These are phyloP conservation scores for Lamproptera curius DNA, from an alignment of 2,888 invertebrate genomes.

Conservation along the genomic window DNA sequence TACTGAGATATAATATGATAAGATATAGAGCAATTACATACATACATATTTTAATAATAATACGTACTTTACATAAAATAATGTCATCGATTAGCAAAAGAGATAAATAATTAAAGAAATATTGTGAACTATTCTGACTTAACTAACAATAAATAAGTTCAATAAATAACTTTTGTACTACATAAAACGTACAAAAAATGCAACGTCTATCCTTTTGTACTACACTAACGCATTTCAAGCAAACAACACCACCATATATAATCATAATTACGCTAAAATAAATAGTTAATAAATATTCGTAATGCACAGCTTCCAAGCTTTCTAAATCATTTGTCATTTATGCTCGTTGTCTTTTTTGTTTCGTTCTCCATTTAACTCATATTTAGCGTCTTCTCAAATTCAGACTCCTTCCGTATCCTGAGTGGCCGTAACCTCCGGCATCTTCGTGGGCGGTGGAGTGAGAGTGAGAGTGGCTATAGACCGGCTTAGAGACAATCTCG, in stretches of 20 bases:
- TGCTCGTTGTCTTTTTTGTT: neutral
- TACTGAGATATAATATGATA: neutral
- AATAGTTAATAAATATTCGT: neutral
- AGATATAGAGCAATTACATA: neutral
- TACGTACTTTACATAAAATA: neutral
- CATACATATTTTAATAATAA: neutral
- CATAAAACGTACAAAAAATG: conserved; percentile 13
- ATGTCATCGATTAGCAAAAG: conserved; percentile 3
- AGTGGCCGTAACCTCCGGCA: conserved; percentile 73
- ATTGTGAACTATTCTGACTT: conserved; percentile 17
- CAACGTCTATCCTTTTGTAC: conserved; percentile 10
- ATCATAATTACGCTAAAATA: neutral
- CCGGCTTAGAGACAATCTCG: conserved; percentile 90
- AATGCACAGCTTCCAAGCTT: conserved; percentile 1
- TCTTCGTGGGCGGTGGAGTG: conserved; percentile 80
- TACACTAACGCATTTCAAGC: neutral
- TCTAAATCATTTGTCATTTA: neutral
- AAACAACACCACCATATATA: neutral
- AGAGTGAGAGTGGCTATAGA: conserved; percentile 82
- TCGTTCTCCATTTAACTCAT: neutral
- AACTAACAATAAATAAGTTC: conserved; percentile 10
- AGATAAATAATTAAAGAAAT: neutral
- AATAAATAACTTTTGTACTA: conserved; percentile 5
- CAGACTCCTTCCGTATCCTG: conserved; percentile 70
- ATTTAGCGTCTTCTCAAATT: conserved; percentile 48